Evolutionary conservation across 2,113 vertebrate species (phyloP).

Genomic region (Tauraco erythrolophus): DNA sequence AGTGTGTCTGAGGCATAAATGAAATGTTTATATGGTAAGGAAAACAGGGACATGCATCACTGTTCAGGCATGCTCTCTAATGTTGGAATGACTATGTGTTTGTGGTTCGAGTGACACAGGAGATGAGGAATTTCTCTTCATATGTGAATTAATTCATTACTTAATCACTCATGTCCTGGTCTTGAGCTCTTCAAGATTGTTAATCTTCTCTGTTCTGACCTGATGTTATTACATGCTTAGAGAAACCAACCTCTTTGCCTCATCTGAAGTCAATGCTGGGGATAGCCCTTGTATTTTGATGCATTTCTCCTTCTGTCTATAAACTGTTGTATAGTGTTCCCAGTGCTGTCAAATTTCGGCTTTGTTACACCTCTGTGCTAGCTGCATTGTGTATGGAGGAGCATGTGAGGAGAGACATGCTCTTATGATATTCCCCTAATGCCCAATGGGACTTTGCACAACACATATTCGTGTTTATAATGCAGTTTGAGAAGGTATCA

Average conservation of each 20-base stretch:
- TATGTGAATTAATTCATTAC: neutral
- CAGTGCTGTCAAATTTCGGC: neutral
- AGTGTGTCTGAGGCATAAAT: neutral
- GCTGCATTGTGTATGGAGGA: neutral
- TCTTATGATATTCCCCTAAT: neutral
- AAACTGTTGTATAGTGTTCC: neutral
- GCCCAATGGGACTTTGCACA: neutral
- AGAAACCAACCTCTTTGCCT: neutral
- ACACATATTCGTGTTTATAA: neutral
- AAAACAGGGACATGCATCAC: rapidly evolving
- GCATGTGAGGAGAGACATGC: neutral
- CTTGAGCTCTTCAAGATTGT: neutral
- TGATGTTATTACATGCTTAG: neutral
- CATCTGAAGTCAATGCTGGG: neutral
- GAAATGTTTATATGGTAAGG: neutral
- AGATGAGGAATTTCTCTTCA: neutral
- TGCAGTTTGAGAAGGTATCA: neutral
- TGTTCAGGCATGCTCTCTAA: neutral
- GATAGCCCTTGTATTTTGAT: neutral
- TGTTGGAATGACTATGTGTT: neutral
- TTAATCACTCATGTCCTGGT: neutral
- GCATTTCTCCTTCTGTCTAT: neutral
- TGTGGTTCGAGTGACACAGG: neutral
- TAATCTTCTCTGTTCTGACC: neutral
- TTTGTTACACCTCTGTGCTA: neutral